Evolutionary conservation across 2,797 vertebrate genomes (phyloP).

Genomic region (Limosa lapponica): DNA sequence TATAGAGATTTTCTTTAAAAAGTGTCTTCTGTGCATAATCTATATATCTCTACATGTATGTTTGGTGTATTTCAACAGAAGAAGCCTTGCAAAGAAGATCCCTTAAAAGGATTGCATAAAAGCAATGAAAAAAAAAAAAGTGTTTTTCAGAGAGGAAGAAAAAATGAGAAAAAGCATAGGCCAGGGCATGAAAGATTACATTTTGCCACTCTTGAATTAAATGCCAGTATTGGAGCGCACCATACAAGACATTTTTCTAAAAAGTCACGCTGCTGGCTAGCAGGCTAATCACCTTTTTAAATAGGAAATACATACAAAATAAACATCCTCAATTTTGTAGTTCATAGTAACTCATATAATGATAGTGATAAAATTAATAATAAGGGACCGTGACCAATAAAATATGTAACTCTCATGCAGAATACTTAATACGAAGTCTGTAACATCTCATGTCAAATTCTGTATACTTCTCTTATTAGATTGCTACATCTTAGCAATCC

Average conservation of each 20-base stretch:
- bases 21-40: not conserved
- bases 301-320: not conserved
- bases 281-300: not conserved
- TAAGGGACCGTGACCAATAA: not conserved
- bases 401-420: not conserved
- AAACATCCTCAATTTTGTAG: not conserved
- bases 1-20: not conserved
- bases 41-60: not conserved
- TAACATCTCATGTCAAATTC: not conserved
- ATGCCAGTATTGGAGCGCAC: not conserved
- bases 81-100: not conserved
- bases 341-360: not conserved
- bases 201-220: not conserved
- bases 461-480: not conserved
- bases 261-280: not conserved
- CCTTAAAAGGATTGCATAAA: not conserved
- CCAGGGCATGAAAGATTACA: not conserved
- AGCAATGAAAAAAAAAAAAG: not conserved
- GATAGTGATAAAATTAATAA: not conserved
- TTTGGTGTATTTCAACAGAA: conserved; percentile 9
- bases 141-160: not conserved
- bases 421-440: not conserved
- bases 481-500: not conserved
- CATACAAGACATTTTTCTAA: not conserved
- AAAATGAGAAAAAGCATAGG: not conserved